phyloP scores from a whole-genome alignment of 2,113 vertebrate genomes.

The pig (Sus scrofa) region T2T-Sscrofa CM000824.6:96513001-96513500 shows the following conservation, averaged over 20 bases:
- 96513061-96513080: conserved; percentile 71
- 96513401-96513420: not conserved
- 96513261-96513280: not conserved
- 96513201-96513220: not conserved
- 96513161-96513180: conserved; percentile 87
- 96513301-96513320: not conserved
- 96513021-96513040: conserved; percentile 63
- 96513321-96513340: not conserved
- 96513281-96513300: not conserved
- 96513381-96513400: too few species aligned
- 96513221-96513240: not conserved
- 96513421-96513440: not conserved
- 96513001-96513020: not conserved
- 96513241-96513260: not conserved
- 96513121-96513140: conserved; percentile 87
- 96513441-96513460: not conserved
- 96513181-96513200: conserved; percentile 69
- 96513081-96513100: conserved; percentile 10
- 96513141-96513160: conserved; percentile 90
- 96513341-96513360: too few species aligned
- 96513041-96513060: conserved; percentile 72
- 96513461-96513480: not conserved
- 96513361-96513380: too few species aligned
- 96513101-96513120: conserved; percentile 63
- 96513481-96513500: not conserved